Evolutionary conservation across 2,888 invertebrate species (phyloP).

Genomic region (Ennomos erosarius): DNA sequence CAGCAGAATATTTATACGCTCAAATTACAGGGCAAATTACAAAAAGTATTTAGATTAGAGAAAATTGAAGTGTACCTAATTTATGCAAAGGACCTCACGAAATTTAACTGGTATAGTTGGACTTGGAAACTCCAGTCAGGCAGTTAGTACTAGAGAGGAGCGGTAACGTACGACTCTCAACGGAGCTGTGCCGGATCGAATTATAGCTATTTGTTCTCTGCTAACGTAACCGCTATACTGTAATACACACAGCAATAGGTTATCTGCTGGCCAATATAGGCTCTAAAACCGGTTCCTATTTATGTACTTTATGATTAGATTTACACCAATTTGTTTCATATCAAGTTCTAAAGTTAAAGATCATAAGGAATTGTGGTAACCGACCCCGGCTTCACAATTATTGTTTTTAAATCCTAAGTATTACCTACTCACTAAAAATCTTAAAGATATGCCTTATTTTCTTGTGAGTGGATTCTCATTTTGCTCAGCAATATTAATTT

Average conservation of each 20-base stretch:
- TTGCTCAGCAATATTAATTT: conserved; percentile 10
- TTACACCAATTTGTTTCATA: no score
- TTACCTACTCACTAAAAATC: no score
- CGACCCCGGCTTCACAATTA: no score
- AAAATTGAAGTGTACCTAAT: not conserved
- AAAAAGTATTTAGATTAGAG: no score
- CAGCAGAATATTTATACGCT: no score
- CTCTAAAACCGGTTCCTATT: not conserved
- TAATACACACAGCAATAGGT: conserved; percentile 55
- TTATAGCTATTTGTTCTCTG: conserved; percentile 68
- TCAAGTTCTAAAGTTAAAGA: no score
- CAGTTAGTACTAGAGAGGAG: conserved; percentile 13
- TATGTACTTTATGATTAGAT: not conserved
- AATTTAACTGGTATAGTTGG: conserved; percentile 12
- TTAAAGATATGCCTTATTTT: no score
- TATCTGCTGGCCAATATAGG: conserved; percentile 10
- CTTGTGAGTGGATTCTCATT: conserved; percentile 10
- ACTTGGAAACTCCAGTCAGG: conserved; percentile 27
- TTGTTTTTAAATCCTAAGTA: no score
- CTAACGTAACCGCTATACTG: conserved; percentile 47
- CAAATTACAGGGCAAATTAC: no score
- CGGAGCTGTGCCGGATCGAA: conserved; percentile 64
- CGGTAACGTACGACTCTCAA: conserved; percentile 58
- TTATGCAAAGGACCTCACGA: conserved; percentile 9
- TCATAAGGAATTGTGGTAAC: no score